These are phyloP conservation scores for Brachypalpus laphriformis DNA, from an alignment of 2,888 invertebrate species.

Conservation along the genomic window DNA sequence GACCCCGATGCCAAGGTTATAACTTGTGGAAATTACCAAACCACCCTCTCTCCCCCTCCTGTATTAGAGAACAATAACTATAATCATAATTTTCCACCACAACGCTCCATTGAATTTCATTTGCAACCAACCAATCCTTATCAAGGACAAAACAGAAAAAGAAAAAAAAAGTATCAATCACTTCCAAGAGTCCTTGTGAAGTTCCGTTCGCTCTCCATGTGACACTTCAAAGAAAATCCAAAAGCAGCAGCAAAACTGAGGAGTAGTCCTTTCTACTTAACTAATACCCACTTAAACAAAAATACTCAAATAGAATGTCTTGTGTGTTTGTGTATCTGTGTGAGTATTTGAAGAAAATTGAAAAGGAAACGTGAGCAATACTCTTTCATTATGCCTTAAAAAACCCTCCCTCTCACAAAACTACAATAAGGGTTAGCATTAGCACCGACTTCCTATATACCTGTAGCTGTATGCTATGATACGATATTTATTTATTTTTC, in stretches of 20 bases:
- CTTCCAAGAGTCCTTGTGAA: background rate
- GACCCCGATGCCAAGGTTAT: background rate
- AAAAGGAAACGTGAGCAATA: conserved; percentile 20
- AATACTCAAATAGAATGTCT: background rate
- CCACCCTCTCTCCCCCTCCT: background rate
- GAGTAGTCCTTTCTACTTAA: background rate
- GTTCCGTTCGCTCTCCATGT: background rate
- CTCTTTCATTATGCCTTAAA: conserved; percentile 8
- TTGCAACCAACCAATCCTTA: conserved; percentile 14
- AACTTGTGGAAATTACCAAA: background rate
- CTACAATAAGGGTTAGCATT: background rate
- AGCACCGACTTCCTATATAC: conserved; percentile 11
- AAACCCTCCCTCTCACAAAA: background rate
- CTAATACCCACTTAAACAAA: background rate
- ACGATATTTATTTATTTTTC: no score
- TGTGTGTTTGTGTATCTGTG: background rate
- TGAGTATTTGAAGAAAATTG: background rate
- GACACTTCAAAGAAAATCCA: conserved; percentile 13
- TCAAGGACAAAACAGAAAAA: background rate
- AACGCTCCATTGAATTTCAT: conserved; percentile 36
- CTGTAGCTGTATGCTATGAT: conserved; percentile 1
- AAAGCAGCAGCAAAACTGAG: background rate
- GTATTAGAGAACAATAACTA: conserved; percentile 8
- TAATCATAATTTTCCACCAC: conserved; percentile 49
- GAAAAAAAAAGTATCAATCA: conserved; percentile 17